Evolutionary conservation across 2,888 invertebrate species (phyloP), one percentile per base, ranked within the genome.

Genomic region (Pristionchus japonicus): DNA sequence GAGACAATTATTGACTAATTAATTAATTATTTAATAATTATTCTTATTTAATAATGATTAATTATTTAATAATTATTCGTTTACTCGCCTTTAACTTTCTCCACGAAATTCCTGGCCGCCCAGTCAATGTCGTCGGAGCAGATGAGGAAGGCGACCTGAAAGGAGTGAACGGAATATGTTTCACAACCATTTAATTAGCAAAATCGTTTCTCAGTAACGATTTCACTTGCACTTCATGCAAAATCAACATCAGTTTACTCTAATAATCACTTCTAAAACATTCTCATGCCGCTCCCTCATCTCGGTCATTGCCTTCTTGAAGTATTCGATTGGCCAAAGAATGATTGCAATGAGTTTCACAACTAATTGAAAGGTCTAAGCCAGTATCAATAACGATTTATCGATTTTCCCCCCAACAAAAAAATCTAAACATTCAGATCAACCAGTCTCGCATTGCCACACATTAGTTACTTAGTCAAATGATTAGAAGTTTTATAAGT

Each of bases 61-160:
- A n/a, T n/a, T n/a, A n/a, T n/a, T n/a, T n/a, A n/a, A n/a, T n/a
- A n/a, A n/a, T n/a, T n/a, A n/a, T n/a, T n/a, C n/a, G n/a, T n/a
- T n/a, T n/a, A n/a, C n/a, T n/a, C 27, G 61, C 87, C 82, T 61
- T 74, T 61, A 6, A 88, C 89, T 47, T 80, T 77, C 9, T 88
- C 57, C 74, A 87, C 88, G 47, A 91, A 61, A 40, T 89, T 49
- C 89, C 90, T 82, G 49, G 90, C 89, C 1, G 91, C 93, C 95
- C 95, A 95, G 13, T 88, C 88, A 15, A 94, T 90, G 90, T 95
- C 94, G 90, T 95, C 95, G 77, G 94, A 94, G 88, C 93, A 94
- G n/a, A 95, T 93, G 47, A 95, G 90, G 89, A 95, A 95, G 13
- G 94, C 88, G 1, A 95, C 92, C 89, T 86, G 43, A 11, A 70